Evolutionary conservation across 2,797 vertebrate genomes (phyloP), one percentile per base, ranked within the genome.

Genomic region (Ctenopoma kingsleyae): DNA sequence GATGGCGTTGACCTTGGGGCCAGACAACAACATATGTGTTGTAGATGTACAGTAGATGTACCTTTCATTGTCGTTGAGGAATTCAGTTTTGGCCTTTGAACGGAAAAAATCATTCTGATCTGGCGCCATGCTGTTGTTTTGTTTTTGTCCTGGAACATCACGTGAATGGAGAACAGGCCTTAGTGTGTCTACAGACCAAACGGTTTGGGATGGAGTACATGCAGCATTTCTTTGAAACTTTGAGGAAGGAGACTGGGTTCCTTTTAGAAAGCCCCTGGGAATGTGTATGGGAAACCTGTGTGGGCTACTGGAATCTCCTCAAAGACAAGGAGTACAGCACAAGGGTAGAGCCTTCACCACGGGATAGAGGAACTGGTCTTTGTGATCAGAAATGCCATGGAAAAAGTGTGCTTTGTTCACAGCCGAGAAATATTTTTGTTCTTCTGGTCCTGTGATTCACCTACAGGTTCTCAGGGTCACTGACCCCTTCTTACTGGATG

Each of bases 301-400:
- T 92, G 85, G 91, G 91, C 88, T 78, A 64, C 78, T 90, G 92
- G 89, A 91, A 91, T 90, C 87, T 88, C 78, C 83, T 90, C 89
- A 92, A 91, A 91, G 85, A 60, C 62, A 80, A 57, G 38, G 80
- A 87, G 68, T 77, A 59, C 52, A 78, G 64, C 56, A 76, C 41
- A 15, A 82, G 71, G 13, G 66, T 75, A 52, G 70, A 46, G 76
- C 71, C 71, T 77, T 89, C 90, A 69, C 84, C 56, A 56, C 82
- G 54, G 88, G 87, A 83, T 86, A 83, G 80, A 74, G 81, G 83
- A 86, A 80, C 81, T 20, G 69, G 77, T 75, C 85, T 90, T 89
- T 89, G 90, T 88, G 65, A 86, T 79, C 52, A 78, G 53, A 87
- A 88, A 89, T 82, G 76, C 71, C 55, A 51, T 49, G 46, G 58